These are phyloP conservation scores for Eucidaris tribuloides DNA, from an alignment of 35 echinoderm and acorn worm species.

Conservation along the genomic window DNA sequence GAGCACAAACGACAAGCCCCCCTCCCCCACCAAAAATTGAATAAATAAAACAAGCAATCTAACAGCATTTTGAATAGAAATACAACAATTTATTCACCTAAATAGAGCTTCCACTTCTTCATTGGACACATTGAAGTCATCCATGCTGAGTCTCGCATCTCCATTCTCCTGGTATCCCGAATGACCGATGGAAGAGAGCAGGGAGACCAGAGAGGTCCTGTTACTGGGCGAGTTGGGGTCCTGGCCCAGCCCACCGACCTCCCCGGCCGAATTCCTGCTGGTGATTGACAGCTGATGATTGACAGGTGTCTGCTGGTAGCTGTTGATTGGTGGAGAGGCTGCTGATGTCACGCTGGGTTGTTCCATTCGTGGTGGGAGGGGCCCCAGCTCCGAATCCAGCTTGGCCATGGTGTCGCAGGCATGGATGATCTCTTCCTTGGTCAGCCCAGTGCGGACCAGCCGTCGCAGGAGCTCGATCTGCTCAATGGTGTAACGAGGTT, in stretches of 20 bases:
- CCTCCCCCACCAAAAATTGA: no score
- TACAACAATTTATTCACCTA: no score
- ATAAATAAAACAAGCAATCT: no score
- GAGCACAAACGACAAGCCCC: no score
- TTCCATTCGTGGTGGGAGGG: conserved; percentile 26
- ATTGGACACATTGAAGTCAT: conserved; percentile 46
- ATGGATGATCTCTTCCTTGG: conserved; percentile 87
- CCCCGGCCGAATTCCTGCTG: conserved; percentile 1
- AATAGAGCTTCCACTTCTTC: conserved; percentile 46
- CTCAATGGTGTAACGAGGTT: conserved; percentile 96
- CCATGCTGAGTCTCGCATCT: conserved; percentile 5
- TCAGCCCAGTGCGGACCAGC: conserved; percentile 70
- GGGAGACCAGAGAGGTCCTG: conserved; percentile 29
- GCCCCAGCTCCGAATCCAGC: conserved; percentile 71
- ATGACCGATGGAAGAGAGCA: background rate
- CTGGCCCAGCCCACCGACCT: conserved; percentile 24
- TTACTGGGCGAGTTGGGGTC: conserved; percentile 23
- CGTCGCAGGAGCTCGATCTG: conserved; percentile 79
- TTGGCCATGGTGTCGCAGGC: conserved; percentile 85
- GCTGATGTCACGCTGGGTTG: background rate
- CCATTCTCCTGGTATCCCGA: conserved; percentile 7
- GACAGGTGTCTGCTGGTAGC: conserved; percentile 33
- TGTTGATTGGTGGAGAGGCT: conserved; percentile 29
- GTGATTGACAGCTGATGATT: conserved; percentile 7
- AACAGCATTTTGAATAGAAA: no score